Percentiles rank a stretch among this genome's conserved stretches.
Evolutionary conservation across 2,113 vertebrate genomes (phyloP).

Genomic region (Neogale vison): DNA sequence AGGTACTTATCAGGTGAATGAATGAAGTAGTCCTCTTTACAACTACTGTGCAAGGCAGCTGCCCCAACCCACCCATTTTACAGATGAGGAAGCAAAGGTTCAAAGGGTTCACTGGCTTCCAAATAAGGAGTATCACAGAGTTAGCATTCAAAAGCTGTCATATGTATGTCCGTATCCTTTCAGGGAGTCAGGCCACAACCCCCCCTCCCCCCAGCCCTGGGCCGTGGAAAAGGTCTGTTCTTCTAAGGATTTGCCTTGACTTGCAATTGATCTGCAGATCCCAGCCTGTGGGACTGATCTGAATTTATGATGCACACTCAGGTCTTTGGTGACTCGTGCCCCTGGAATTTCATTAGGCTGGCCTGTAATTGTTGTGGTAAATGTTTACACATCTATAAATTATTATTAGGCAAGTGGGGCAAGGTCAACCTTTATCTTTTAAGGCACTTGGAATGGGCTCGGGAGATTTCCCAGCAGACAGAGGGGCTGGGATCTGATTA

Average conservation of each 20-base stretch:
- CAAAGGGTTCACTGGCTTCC: not conserved
- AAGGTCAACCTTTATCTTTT: conserved; percentile 73
- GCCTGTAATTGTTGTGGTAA: conserved; percentile 78
- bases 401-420: conserved; percentile 71
- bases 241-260: conserved; percentile 70
- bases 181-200: conserved; percentile 48
- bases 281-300: conserved; percentile 62
- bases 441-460: conserved; percentile 54
- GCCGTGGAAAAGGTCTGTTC: conserved; percentile 33
- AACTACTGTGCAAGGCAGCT: not conserved
- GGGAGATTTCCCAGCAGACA: conserved; percentile 65
- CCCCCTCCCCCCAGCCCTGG: not conserved
- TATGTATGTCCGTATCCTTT: not conserved
- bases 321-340: conserved; percentile 71
- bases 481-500: conserved; percentile 65
- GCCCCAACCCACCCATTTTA: not conserved
- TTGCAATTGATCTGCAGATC: conserved; percentile 74
- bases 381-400: conserved; percentile 78
- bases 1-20: not conserved
- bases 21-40: not conserved
- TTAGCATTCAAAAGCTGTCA: not conserved
- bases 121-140: not conserved
- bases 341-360: conserved; percentile 73
- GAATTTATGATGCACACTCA: conserved; percentile 77
- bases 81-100: not conserved